Percentiles rank a stretch among this genome's conserved stretches.
phyloP scores from a whole-genome alignment of 2,888 invertebrate species.

The Melipona bicolor region DNA sequence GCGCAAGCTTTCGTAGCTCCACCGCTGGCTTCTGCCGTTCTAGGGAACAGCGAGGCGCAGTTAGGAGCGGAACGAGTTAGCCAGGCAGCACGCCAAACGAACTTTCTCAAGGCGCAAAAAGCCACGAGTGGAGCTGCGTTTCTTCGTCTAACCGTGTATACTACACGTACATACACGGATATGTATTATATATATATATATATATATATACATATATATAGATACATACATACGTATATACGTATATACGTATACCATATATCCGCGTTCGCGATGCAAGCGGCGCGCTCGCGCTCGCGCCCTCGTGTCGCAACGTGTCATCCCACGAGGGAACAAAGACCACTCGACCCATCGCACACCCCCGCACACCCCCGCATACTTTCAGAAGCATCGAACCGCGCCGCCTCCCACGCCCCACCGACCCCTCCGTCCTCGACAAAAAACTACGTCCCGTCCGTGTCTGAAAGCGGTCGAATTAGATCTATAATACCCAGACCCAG shows the following conservation, averaged over 20 bases:
- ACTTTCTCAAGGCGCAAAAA: constrained; percentile 32
- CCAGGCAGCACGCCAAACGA: constrained; percentile 26
- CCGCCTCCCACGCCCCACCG: neutral
- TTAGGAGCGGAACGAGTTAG: neutral
- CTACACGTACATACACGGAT: neutral
- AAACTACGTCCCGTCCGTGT: constrained; percentile 44
- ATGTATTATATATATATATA: neutral
- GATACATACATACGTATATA: neutral
- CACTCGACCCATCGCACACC: constrained; percentile 67
- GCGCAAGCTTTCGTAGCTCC: neutral
- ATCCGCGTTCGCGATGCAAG: constrained; percentile 28
- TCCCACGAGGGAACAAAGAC: constrained; percentile 74
- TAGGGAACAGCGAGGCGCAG: neutral
- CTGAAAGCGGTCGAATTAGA: constrained; percentile 62
- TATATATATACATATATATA: neutral
- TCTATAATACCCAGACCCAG: constrained; percentile 46
- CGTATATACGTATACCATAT: neutral
- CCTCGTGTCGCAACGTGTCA: constrained; percentile 54
- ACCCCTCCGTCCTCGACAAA: constrained; percentile 24
- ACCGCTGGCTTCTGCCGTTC: neutral
- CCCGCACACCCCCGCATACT: constrained; percentile 64
- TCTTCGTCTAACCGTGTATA: constrained; percentile 14
- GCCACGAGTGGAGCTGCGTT: neutral
- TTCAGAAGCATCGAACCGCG: constrained; percentile 72
- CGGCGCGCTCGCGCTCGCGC: constrained; percentile 7